Base-by-base conservation (phyloP, 2,888 invertebrate species). In the Cantharis lateralis region DNA sequence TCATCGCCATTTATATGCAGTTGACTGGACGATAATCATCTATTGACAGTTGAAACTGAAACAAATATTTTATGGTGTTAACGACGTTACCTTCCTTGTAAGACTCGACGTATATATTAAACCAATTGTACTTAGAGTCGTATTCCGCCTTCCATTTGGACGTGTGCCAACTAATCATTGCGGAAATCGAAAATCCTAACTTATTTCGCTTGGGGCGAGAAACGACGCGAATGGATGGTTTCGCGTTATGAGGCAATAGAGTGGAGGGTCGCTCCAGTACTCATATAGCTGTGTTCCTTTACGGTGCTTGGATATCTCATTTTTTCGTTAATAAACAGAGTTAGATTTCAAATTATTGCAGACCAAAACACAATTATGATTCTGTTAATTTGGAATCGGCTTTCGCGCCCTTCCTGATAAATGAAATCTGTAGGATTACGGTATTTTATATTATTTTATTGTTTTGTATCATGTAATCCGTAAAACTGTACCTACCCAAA, bases 131-230 rank as follows among this genome's bases (percentile, higher is more conserved):
- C 79, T 81, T 80, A 81, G 82, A 79, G 76, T 74, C 75, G 78
- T 79, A 81, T 82, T 81, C 80, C 72, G 76, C 76, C 74, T 78
- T 80, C 81, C 77, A 81, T 82, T 84, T 86, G 85, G 85, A 84
- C 80, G 77, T 74, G 77, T 76, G 84, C 86, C 86, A 86, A 84
- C 84, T 86, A 85, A 86, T 85, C 85, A 84, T 84, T 83, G 83
- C 84, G 85, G 85, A 85, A 85, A 86, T 85, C 85, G 85, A 85
- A 85, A 86, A 85, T 85, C 84, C 84, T 82, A 83, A 85, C 84
- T 84, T 85, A 86, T 85, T 84, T 85, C 82, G 82, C 82, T 80
- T 63, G 77, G 82, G 82, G 83, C 82, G 83, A 82, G 82, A 81
- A 82, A 79, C 83, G 84, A 84, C 81, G 81, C 82, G 82, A 83